These are phyloP conservation scores for Cyprinodon tularosa DNA, from an alignment of 2,113 vertebrate species.

Conservation along the genomic window DNA sequence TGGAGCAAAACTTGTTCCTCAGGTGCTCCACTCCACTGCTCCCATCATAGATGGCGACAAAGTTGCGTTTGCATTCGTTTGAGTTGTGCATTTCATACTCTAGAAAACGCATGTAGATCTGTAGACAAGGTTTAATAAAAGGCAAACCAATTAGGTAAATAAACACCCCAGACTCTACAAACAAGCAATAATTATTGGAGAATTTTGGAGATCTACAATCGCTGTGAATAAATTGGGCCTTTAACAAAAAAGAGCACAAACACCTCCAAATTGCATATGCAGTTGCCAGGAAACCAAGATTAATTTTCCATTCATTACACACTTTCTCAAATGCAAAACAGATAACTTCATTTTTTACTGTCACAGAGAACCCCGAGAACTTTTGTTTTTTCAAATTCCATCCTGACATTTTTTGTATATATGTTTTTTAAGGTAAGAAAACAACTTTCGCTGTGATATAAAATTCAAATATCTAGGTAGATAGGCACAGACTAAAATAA, in stretches of 20 bases:
- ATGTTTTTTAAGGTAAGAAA: too few relatives aligned
- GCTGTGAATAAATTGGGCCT: neutral
- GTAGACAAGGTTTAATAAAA: slow-evolving; percentile 11
- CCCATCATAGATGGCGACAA: slow-evolving; percentile 95
- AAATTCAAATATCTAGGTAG: neutral
- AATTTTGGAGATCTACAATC: neutral
- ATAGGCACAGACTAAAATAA: too few relatives aligned
- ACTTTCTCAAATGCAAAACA: too few relatives aligned
- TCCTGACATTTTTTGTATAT: too few relatives aligned
- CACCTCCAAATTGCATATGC: neutral
- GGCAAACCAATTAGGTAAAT: neutral
- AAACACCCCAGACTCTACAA: neutral
- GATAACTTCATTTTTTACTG: neutral
- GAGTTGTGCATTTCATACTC: slow-evolving; percentile 99
- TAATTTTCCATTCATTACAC: too few relatives aligned
- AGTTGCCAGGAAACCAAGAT: too few relatives aligned
- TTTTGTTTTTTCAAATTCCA: too few relatives aligned
- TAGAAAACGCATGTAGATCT: slow-evolving; percentile 97
- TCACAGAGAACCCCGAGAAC: too few relatives aligned
- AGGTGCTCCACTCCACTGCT: slow-evolving; percentile 95
- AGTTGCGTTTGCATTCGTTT: slow-evolving; percentile 97
- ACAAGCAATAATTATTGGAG: neutral
- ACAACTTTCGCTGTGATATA: neutral
- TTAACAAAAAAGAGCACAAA: neutral
- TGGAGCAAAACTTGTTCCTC: slow-evolving; percentile 98